Conservation (phyloP, 2,113 vertebrate genomes). For the Corvus moneduloides region DNA sequence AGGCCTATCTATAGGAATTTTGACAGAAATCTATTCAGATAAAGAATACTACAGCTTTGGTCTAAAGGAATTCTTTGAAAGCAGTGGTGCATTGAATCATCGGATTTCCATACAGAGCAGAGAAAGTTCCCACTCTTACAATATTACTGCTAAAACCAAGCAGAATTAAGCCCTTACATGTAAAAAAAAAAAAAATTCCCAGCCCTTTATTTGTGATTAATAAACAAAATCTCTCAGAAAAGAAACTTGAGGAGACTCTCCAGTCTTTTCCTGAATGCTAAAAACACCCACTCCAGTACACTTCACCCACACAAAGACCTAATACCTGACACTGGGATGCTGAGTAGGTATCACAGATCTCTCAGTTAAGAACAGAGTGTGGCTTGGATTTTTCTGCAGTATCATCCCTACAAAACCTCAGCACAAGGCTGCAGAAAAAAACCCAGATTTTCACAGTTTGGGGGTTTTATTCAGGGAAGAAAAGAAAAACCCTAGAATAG, state of each 20-base stretch:
- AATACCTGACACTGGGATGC: neutral
- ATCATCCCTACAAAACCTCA: neutral
- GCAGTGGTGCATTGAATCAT: neutral
- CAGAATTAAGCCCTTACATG: neutral
- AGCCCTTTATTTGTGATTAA: neutral
- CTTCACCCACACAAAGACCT: constrained; percentile 36
- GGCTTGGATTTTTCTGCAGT: constrained; percentile 10
- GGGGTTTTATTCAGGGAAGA: neutral
- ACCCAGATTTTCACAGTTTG: neutral
- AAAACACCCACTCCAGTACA: neutral
- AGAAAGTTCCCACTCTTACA: neutral
- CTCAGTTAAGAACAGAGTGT: neutral
- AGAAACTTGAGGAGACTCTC: neutral
- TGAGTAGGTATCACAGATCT: constrained; percentile 19
- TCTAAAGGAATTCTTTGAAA: neutral
- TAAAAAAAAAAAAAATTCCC: neutral
- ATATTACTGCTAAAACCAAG: neutral
- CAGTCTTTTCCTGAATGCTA: neutral
- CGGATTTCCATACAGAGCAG: neutral
- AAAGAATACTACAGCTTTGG: neutral
- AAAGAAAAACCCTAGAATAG: constrained; percentile 12
- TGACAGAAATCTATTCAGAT: neutral
- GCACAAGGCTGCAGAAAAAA: neutral
- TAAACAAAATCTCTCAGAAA: neutral
- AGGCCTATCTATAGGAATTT: neutral